A percentile compares a stretch with the other conserved stretches of the same genome.
These are phyloP conservation scores for Colletes collaris DNA, from an alignment of 2,888 invertebrate species.

Conservation along the genomic window DNA sequence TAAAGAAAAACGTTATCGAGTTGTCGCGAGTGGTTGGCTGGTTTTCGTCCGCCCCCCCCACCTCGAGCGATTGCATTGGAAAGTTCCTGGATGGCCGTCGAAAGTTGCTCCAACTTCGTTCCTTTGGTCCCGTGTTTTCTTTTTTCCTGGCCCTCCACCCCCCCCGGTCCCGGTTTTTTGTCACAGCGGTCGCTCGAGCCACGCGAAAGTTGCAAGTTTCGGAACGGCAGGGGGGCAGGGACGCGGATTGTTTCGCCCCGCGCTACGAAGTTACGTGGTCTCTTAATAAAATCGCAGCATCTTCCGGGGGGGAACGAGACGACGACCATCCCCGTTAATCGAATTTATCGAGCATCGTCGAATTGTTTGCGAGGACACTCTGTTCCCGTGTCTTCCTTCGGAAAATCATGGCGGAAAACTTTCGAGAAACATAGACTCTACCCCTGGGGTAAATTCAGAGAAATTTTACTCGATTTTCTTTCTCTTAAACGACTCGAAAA, in stretches of 20 bases:
- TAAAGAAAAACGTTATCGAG: conserved; percentile 46
- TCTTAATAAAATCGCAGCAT: conserved; percentile 33
- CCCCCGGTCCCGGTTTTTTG: not conserved
- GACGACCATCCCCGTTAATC: not conserved
- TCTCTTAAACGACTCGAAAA: too few relatives aligned
- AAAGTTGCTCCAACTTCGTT: conserved; percentile 35
- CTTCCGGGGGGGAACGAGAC: not conserved
- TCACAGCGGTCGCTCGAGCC: not conserved
- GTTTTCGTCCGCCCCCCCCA: conserved; percentile 15
- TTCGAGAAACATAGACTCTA: too few relatives aligned
- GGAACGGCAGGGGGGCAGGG: not conserved
- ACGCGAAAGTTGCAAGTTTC: conserved; percentile 4
- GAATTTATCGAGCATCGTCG: not conserved
- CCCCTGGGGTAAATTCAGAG: too few relatives aligned
- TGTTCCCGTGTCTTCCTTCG: too few relatives aligned
- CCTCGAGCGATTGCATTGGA: conserved; percentile 44
- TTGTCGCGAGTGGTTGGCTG: conserved; percentile 30
- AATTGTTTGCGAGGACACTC: not conserved
- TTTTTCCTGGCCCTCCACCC: not conserved
- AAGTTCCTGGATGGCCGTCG: conserved; percentile 32
- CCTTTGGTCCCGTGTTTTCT: not conserved
- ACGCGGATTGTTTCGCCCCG: not conserved
- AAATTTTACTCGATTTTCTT: too few relatives aligned
- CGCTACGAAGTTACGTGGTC: not conserved
- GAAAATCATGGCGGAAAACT: too few relatives aligned